Conservation (phyloP, 2,888 invertebrate genomes). For the Mythimna albipuncta region DNA sequence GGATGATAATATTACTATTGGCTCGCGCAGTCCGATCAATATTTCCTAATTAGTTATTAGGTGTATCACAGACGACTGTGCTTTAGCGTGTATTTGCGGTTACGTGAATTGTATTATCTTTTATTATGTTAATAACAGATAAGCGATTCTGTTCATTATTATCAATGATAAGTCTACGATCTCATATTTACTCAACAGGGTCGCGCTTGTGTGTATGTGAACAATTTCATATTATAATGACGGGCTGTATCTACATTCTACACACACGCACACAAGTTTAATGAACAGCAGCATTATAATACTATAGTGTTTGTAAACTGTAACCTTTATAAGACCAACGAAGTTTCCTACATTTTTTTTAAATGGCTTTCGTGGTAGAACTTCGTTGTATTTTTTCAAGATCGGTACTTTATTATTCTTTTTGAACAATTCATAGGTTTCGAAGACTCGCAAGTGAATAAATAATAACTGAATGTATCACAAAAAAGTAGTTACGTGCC, state of each 20-base stretch:
- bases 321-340: slow-evolving; percentile 54
- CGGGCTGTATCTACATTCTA: slow-evolving; percentile 59
- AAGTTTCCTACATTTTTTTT: slow-evolving; percentile 53
- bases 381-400: slow-evolving; percentile 46
- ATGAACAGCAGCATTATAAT: slow-evolving; percentile 54
- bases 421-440: slow-evolving; percentile 60
- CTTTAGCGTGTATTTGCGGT: slow-evolving; percentile 47
- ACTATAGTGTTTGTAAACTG: slow-evolving; percentile 62
- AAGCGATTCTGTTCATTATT: slow-evolving; percentile 60
- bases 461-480: slow-evolving; percentile 63
- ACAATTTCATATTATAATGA: slow-evolving; percentile 55
- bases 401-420: slow-evolving; percentile 57
- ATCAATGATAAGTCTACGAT: slow-evolving; percentile 64
- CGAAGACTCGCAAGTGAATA: slow-evolving; percentile 56
- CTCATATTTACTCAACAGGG: slow-evolving; percentile 61
- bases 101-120: slow-evolving; percentile 57
- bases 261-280: slow-evolving; percentile 51
- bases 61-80: slow-evolving; percentile 52
- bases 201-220: slow-evolving; percentile 52
- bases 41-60: slow-evolving; percentile 79
- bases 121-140: slow-evolving; percentile 60
- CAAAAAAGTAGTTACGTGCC: slow-evolving; percentile 65
- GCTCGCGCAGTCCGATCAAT: slow-evolving; percentile 80
- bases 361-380: slow-evolving; percentile 33
- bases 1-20: slow-evolving; percentile 70